phyloP scores from a whole-genome alignment of 2,888 invertebrate species.

The Seladonia tumulorum region DNA sequence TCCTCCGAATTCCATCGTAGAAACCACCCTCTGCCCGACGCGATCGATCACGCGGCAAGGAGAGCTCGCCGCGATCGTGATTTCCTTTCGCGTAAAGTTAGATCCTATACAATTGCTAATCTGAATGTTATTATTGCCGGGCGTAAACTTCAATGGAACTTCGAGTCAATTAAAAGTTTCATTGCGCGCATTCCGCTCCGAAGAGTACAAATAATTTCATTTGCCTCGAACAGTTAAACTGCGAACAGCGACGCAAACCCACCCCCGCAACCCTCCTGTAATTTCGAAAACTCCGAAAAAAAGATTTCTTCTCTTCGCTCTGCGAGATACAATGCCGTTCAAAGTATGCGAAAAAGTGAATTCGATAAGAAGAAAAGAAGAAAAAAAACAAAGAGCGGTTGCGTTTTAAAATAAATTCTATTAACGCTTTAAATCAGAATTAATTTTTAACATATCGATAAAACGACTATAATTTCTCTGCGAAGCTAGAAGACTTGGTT shows the following conservation, averaged over 20 bases:
- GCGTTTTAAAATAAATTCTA: no score
- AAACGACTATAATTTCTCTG: no score
- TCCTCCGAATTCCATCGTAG: not conserved
- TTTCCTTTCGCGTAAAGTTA: not conserved
- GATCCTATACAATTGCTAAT: not conserved
- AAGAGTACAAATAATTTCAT: not conserved
- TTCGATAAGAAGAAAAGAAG: not conserved
- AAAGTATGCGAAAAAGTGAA: not conserved
- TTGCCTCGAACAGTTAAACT: not conserved
- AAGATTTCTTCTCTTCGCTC: not conserved
- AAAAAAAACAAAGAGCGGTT: not conserved
- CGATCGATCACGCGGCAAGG: constrained; percentile 20
- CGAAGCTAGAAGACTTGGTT: no score
- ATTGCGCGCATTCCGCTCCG: not conserved
- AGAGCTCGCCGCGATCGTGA: not conserved
- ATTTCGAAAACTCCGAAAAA: not conserved
- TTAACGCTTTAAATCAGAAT: not conserved
- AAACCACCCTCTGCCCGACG: not conserved
- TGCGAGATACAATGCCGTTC: not conserved
- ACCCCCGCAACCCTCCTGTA: not conserved
- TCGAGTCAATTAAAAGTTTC: not conserved
- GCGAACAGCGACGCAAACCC: not conserved
- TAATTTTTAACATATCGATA: no score
- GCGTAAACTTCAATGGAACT: not conserved
- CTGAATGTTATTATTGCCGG: not conserved